Evolutionary conservation across 2,888 invertebrate genomes (phyloP), one percentile per base, ranked within the genome.

Genomic region (Lasioglossum calceatum): DNA sequence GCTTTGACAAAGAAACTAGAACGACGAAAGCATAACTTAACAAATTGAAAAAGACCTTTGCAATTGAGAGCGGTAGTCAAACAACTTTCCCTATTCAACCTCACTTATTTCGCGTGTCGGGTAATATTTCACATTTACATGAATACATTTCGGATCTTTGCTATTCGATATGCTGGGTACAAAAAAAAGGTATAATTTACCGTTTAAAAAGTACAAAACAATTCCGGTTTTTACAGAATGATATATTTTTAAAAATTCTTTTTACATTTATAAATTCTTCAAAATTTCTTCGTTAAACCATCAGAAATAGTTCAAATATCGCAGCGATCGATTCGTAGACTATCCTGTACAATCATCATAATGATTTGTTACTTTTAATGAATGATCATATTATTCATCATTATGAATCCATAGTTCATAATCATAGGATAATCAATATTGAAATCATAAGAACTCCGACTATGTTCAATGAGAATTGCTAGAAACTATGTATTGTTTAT

Each of bases 1-100:
- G n/a, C n/a, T 23, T 77, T 61, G 50, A 84, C 73, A 78, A 74
- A 75, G 64, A 64, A 79, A 83, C 42, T 8, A 42, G 32, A 67
- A 72, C 71, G 76, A 71, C 71, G 71, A 47, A 61, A 50, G 10
- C 32, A 42, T 27, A 44, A n/a, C 7, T 44, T 36, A 23, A 42
- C 32, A 27, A 36, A 12, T 73, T 77, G 42, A 47, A 77, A 79
- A 67, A 44, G 76, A 42, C 50, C 23, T 77, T 81, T 44, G n/a
- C 47, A 44, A 44, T 54, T 16, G 32, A 32, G 44, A 47, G 32
- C 7, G 10, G 39, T 12, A 58, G 74, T 36, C 39, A 5, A 16
- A 8, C 32, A 14, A 50, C 36, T 84, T 77, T 77, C 36, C 23
- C 58, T 32, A 36, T 50, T 42, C 36, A 12, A 2, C 61, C 39